These are phyloP conservation scores for Synanceia verrucosa DNA, from an alignment of 2,797 vertebrate genomes.

Conservation along the genomic window DNA sequence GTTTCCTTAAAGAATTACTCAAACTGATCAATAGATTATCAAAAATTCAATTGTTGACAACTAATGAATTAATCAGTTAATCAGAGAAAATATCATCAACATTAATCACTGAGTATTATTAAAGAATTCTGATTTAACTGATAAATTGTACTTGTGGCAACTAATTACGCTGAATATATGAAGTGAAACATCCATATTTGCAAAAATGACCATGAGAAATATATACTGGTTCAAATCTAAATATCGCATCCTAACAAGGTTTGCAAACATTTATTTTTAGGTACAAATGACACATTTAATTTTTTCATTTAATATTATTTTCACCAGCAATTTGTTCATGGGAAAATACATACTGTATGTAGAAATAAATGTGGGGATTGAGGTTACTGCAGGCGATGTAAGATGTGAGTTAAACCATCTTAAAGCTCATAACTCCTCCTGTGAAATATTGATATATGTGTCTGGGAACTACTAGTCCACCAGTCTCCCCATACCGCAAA, in stretches of 20 bases:
- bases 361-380: constrained; percentile 2
- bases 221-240: background rate
- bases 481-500: constrained; percentile 54
- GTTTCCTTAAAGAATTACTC: no score
- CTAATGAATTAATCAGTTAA: no score
- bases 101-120: no score
- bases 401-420: constrained; percentile 25
- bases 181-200: background rate
- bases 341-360: background rate
- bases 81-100: no score
- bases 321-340: background rate
- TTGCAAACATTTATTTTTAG: background rate
- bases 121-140: background rate
- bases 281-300: background rate
- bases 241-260: background rate
- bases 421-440: constrained; percentile 27
- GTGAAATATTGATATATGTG: constrained; percentile 66
- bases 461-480: constrained; percentile 52
- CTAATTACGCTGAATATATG: background rate
- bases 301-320: background rate
- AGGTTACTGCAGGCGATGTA: background rate
- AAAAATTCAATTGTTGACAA: no score
- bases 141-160: background rate
- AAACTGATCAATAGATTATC: no score
- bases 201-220: background rate